These are phyloP conservation scores for Sebastes paucispinis DNA, from an alignment of 2,797 vertebrate genomes.

Conservation along the genomic window DNA sequence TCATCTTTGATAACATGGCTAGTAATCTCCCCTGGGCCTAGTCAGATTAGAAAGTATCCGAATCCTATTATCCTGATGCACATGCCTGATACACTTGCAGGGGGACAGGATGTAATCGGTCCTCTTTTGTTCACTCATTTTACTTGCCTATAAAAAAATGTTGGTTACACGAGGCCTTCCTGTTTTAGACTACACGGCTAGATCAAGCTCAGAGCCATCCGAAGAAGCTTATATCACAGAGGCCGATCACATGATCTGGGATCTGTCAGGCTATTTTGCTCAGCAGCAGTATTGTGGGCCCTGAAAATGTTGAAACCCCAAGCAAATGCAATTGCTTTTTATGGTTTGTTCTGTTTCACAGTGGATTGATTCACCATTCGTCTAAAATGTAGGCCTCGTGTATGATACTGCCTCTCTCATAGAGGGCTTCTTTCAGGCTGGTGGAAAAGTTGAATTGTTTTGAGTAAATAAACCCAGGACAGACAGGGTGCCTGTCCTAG, in stretches of 20 bases:
- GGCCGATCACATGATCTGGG: conserved; percentile 50
- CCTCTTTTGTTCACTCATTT: conserved; percentile 22
- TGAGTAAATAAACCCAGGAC: conserved; percentile 31
- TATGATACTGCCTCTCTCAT: conserved; percentile 16
- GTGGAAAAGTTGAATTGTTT: conserved; percentile 19
- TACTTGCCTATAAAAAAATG: background rate
- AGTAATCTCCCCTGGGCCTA: conserved; percentile 45
- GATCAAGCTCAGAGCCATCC: conserved; percentile 36
- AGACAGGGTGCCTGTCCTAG: conserved; percentile 6
- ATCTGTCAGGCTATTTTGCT: conserved; percentile 44
- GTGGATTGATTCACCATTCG: conserved; percentile 28
- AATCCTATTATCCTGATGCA: conserved; percentile 62
- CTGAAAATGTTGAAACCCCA: conserved; percentile 43
- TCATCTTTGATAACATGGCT: conserved; percentile 59
- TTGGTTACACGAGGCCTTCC: conserved; percentile 40
- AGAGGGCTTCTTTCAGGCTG: conserved; percentile 26
- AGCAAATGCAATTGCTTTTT: conserved; percentile 16
- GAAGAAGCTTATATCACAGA: conserved; percentile 24
- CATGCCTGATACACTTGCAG: conserved; percentile 28
- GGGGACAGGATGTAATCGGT: conserved; percentile 19
- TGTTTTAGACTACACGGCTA: conserved; percentile 35
- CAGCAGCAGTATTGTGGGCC: conserved; percentile 21
- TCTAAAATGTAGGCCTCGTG: conserved; percentile 27
- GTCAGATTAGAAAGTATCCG: conserved; percentile 65
- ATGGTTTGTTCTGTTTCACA: conserved; percentile 28